Evolutionary conservation across 2,888 invertebrate genomes (phyloP).

Genomic region (Rhogogaster chlorosoma): DNA sequence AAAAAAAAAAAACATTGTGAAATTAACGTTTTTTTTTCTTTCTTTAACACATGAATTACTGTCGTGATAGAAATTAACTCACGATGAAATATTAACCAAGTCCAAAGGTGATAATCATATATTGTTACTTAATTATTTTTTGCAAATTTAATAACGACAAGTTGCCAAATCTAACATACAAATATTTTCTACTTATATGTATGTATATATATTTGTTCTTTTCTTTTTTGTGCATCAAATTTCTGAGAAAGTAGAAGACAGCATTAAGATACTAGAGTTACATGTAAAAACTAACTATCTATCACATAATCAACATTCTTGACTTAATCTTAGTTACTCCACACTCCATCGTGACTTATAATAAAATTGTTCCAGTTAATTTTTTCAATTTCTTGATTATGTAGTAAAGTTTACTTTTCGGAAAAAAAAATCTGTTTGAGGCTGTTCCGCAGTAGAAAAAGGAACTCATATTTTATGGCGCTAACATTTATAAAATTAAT

Average conservation of each 20-base stretch:
- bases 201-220: not conserved
- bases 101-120: constrained; percentile 44
- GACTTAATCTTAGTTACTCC: not conserved
- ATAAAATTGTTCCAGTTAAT: not conserved
- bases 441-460: not conserved
- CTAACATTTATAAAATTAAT: not conserved
- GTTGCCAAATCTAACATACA: constrained; percentile 32
- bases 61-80: constrained; percentile 12
- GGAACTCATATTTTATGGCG: not conserved
- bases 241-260: constrained; percentile 2
- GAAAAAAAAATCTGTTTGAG: constrained; percentile 17
- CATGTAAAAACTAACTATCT: not conserved
- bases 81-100: constrained; percentile 31
- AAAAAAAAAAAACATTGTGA: not conserved
- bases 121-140: constrained; percentile 24
- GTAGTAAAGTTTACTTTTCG: not conserved
- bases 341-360: not conserved
- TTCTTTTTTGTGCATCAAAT: not conserved
- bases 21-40: constrained; percentile 35
- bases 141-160: not conserved
- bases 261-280: not conserved
- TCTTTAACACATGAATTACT: constrained; percentile 40
- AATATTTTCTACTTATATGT: not conserved
- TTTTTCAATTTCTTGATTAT: not conserved
- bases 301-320: not conserved